These are phyloP conservation scores for Thalassarche chlororhynchos DNA, from an alignment of 2,113 vertebrate species.

Conservation along the genomic window DNA sequence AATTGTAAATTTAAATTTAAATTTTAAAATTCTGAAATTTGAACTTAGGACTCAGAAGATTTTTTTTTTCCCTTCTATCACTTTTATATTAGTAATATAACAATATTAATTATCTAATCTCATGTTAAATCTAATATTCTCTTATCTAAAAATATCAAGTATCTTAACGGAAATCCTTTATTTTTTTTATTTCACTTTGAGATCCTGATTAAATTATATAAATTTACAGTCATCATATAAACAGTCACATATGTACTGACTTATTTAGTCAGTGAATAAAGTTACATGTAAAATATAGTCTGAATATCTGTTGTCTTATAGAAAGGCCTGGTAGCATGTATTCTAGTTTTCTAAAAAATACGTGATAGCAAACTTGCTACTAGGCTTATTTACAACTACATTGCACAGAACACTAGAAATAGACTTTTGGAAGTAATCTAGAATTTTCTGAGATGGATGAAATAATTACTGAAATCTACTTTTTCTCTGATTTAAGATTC, in stretches of 20 bases:
- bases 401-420: not conserved
- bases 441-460: not conserved
- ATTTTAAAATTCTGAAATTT: not conserved
- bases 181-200: not conserved
- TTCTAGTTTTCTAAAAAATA: not conserved
- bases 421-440: not conserved
- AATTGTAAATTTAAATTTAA: no score
- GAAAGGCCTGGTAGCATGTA: not conserved
- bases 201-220: not conserved
- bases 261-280: not conserved
- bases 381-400: not conserved
- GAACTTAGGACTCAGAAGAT: not conserved
- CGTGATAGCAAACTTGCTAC: not conserved
- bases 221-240: not conserved
- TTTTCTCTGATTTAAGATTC: not conserved
- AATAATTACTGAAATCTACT: not conserved
- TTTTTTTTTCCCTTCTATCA: not conserved
- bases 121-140: not conserved
- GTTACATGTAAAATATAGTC: not conserved
- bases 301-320: not conserved
- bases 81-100: not conserved
- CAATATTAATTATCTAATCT: not conserved
- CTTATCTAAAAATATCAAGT: not conserved
- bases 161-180: not conserved
- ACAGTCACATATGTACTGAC: not conserved